These are phyloP conservation scores for Premnoplex brunnescens DNA, from an alignment of 2,797 vertebrate species.

Conservation along the genomic window DNA sequence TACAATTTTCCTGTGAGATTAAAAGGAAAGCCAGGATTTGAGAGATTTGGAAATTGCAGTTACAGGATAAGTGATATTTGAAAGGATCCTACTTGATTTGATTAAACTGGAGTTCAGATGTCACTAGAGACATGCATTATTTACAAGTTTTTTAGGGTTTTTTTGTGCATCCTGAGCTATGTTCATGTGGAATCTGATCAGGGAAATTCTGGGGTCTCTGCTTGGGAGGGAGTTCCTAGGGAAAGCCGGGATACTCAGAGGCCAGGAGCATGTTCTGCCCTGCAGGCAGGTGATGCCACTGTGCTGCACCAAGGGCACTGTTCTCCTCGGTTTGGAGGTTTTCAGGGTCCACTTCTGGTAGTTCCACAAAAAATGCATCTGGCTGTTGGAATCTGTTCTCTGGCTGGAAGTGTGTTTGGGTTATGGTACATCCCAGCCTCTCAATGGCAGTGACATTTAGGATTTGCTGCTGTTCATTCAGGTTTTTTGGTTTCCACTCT, in stretches of 20 bases:
- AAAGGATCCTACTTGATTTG: conserved; percentile 71
- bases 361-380: neutral
- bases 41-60: conserved; percentile 73
- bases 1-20: conserved; percentile 75
- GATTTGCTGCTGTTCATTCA: neutral
- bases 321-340: neutral
- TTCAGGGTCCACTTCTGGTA: neutral
- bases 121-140: conserved; percentile 59
- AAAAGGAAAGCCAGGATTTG: conserved; percentile 75
- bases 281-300: accelerated
- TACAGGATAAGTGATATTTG: conserved; percentile 75
- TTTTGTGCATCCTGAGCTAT: neutral
- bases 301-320: neutral
- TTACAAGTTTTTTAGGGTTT: conserved; percentile 39
- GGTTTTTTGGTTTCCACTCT: neutral
- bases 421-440: neutral
- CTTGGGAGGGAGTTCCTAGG: neutral
- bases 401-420: neutral
- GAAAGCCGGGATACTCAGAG: neutral
- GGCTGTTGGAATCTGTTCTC: neutral
- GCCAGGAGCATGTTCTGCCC: accelerated
- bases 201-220: accelerated
- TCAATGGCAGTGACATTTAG: neutral
- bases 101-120: conserved; percentile 75
- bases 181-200: neutral